Base-by-base conservation (phyloP, 2,888 invertebrate genomes). In the Chrysolina oricalcia region DNA sequence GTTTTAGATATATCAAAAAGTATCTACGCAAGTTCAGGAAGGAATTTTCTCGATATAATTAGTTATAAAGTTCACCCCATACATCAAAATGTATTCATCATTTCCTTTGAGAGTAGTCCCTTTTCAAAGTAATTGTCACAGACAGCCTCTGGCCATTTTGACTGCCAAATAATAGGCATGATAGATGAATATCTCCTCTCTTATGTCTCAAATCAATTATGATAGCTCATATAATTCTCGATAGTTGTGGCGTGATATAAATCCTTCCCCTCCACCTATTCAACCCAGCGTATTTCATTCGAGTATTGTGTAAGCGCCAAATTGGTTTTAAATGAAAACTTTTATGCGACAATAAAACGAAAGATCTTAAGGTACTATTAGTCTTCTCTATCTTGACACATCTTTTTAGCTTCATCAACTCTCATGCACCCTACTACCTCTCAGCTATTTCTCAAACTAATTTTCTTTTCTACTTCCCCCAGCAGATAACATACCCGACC, bases 311-410 rank as follows among this genome's bases (percentile, higher is more conserved):
- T 48, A 53, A 69, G 72, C 70, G 72, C 70, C 72, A 72, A 77
- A 77, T 77, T 73, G 75, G 70, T 71, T 75, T 71, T 73, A 75
- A 77, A 77, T 77, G 75, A 78, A 76, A 79, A 79, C 72, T 79
- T 75, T 77, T 77, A 72, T 72, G 27, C 75, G 73, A 79, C 78
- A 81, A 81, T 81, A 80, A 81, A 79, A 80, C 77, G 78, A 81
- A 78, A 80, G 79, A 81, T 80, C 80, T 79, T 75, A 72, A n/a
- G 75, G 72, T 71, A 79, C 81, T 81, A 81, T 81, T 81, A 81
- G 81, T 81, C 81, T 81, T 81, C 77, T 78, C 75, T 81, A 81
- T 81, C 81, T 80, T 81, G 81, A 81, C 81, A 81, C 79, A 81
- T 81, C 81, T 81, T 75, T 80, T 80, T 78, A 80, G 81, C 80